These are phyloP conservation scores for Intellagama lesueurii DNA, from an alignment of 2,797 vertebrate genomes.

Conservation along the genomic window DNA sequence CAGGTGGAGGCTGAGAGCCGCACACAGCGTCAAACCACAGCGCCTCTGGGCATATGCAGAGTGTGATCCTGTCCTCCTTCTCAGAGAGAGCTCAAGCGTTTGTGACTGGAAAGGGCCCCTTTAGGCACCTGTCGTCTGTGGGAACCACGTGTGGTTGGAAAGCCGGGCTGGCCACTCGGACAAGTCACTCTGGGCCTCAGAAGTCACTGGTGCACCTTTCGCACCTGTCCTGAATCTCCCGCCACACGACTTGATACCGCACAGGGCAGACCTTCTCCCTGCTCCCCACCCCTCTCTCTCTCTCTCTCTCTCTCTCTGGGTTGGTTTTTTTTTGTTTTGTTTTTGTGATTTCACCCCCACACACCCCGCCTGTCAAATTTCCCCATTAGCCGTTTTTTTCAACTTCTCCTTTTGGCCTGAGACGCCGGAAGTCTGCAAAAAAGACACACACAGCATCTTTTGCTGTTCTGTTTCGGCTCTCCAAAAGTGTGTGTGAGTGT, in stretches of 20 bases:
- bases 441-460: accelerated
- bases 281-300: too few species aligned
- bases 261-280: too few species aligned
- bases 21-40: background rate
- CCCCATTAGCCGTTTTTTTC: background rate
- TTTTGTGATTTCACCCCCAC: too few species aligned
- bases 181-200: background rate
- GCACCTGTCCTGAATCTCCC: too few species aligned
- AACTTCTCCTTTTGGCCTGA: background rate
- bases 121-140: too few species aligned
- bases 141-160: too few species aligned
- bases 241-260: too few species aligned
- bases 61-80: accelerated
- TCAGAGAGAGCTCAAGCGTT: background rate
- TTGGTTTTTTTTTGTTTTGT: too few species aligned
- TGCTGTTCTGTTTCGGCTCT: background rate
- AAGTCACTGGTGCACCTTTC: accelerated
- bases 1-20: too few species aligned
- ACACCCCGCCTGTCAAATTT: background rate
- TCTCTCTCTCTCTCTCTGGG: too few species aligned
- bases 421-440: background rate
- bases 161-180: background rate
- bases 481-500: too few species aligned
- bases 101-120: background rate
- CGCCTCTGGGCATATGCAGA: background rate